Percentiles rank a stretch among this genome's conserved stretches.
phyloP scores from a whole-genome alignment of 2,797 vertebrate species.

The Euphonia xanthogaster region DNA sequence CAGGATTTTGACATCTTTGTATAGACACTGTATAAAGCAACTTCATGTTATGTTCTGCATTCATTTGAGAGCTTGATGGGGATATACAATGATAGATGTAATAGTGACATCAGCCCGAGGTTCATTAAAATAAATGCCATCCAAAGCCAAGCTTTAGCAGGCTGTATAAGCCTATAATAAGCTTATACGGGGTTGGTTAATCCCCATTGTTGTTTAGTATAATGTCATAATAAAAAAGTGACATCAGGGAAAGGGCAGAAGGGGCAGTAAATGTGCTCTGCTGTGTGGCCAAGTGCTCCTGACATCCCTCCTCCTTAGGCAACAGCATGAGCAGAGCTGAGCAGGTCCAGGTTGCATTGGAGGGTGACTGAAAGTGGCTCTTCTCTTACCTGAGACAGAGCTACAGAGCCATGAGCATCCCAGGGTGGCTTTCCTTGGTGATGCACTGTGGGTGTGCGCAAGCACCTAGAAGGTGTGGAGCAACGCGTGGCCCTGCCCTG shows the following conservation, averaged over 20 bases:
- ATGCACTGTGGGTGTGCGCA: accelerated
- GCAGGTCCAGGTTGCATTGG: accelerated
- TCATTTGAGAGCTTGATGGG: neutral
- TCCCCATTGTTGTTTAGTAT: slow-evolving; percentile 45
- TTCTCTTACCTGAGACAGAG: neutral
- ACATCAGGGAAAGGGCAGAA: slow-evolving; percentile 52
- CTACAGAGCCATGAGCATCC: neutral
- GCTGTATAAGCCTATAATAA: slow-evolving; percentile 60
- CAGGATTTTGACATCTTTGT: neutral
- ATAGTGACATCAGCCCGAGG: neutral
- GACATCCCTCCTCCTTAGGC: neutral
- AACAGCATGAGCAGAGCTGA: neutral
- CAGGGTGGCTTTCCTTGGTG: accelerated
- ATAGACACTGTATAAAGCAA: neutral
- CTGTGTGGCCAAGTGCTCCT: neutral
- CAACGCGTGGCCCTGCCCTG: accelerated
- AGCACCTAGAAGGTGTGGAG: neutral
- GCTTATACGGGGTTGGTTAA: slow-evolving; percentile 44
- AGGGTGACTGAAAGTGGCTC: neutral
- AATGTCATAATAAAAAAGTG: slow-evolving; percentile 65
- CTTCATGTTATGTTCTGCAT: neutral
- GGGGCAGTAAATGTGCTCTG: neutral
- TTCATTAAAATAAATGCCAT: slow-evolving; percentile 45
- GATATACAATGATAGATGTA: neutral
- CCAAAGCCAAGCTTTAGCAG: slow-evolving; percentile 43